Conservation (phyloP, 2,888 invertebrate genomes). For the Urechis unicinctus region DNA sequence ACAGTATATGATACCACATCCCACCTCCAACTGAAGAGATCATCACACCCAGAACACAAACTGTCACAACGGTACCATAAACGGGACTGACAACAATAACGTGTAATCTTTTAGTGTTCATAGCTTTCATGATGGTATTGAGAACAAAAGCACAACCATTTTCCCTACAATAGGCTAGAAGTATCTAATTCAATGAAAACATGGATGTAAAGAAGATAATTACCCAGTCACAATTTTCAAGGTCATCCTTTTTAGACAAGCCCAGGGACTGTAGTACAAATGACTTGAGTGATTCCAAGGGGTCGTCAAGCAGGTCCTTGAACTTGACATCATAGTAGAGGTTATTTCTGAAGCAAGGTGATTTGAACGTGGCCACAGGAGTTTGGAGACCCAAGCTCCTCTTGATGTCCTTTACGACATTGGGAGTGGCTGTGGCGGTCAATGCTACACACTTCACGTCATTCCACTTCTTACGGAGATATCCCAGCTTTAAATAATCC, state of each 20-base stretch:
- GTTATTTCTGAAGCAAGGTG: slow-evolving; percentile 71
- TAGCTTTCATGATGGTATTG: no score
- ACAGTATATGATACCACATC: slow-evolving; percentile 89
- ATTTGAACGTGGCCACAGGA: slow-evolving; percentile 68
- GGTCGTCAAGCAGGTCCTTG: slow-evolving; percentile 73
- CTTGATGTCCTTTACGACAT: slow-evolving; percentile 43
- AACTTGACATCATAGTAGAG: slow-evolving; percentile 80
- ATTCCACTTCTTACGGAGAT: slow-evolving; percentile 58
- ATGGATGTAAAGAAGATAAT: no score
- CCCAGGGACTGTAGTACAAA: slow-evolving; percentile 37
- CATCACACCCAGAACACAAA: no score
- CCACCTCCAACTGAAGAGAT: slow-evolving; percentile 41
- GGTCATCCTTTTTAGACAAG: slow-evolving; percentile 11
- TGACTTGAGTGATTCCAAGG: slow-evolving; percentile 66
- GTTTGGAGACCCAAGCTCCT: slow-evolving; percentile 51
- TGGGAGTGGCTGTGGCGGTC: slow-evolving; percentile 82
- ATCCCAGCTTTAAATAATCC: slow-evolving; percentile 84
- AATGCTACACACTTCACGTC: slow-evolving; percentile 78
- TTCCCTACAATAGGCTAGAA: no score
- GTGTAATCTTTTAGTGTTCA: no score
- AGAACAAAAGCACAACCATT: no score
- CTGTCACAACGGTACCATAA: no score
- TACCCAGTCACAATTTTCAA: slow-evolving; percentile 19
- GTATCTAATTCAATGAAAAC: no score
- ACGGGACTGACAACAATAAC: no score